Percentiles rank a stretch among this genome's conserved stretches.
phyloP scores from a whole-genome alignment of 2,888 invertebrate genomes.

The Trichacis sp. region DNA sequence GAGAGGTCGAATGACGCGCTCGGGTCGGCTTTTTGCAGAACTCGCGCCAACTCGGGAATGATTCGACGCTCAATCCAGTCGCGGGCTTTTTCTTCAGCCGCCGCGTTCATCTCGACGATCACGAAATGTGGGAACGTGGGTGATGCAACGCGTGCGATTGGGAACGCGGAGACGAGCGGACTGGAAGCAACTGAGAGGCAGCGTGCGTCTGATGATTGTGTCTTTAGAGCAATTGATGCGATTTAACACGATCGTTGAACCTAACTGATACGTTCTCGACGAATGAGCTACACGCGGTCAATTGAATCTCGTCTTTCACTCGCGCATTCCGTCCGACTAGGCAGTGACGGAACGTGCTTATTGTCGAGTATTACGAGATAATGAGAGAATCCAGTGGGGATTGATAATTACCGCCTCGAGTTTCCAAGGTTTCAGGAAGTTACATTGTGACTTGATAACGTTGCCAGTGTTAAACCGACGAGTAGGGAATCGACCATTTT shows the following conservation, averaged over 20 bases:
- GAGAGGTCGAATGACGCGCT: constrained; percentile 25
- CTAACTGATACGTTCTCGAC: constrained; percentile 3
- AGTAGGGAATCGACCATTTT: too few relatives aligned
- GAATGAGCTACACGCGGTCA: not conserved
- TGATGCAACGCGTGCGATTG: not conserved
- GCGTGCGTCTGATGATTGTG: not conserved
- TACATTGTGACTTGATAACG: too few relatives aligned
- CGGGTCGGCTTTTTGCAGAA: constrained; percentile 14
- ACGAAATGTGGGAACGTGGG: too few relatives aligned
- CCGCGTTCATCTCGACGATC: not conserved
- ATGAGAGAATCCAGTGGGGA: not conserved
- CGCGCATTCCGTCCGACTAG: not conserved
- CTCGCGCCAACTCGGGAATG: constrained; percentile 16
- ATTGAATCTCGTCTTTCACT: not conserved
- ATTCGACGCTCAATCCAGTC: constrained; percentile 22
- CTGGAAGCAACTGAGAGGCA: constrained; percentile 4
- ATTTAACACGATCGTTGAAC: constrained; percentile 7
- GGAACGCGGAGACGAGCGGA: not conserved
- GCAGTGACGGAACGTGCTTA: not conserved
- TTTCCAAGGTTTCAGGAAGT: too few relatives aligned
- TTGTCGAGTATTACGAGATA: not conserved
- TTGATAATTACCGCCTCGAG: not conserved
- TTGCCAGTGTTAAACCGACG: too few relatives aligned
- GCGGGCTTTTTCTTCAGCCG: not conserved
- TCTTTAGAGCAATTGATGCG: not conserved